phyloP scores from a whole-genome alignment of 1,140 invertebrate species.

The Cylas formicarius region DNA sequence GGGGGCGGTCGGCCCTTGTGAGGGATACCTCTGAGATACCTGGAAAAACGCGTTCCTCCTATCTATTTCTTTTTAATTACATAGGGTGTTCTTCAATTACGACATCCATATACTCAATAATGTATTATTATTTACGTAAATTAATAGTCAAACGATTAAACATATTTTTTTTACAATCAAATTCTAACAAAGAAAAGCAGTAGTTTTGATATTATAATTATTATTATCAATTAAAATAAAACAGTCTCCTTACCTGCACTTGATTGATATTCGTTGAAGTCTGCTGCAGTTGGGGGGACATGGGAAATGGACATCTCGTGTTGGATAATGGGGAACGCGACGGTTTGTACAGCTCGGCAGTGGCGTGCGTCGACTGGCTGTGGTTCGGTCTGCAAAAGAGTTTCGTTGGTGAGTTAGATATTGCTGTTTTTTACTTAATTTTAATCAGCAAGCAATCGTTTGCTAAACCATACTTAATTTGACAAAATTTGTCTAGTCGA shows the following conservation, averaged over 20 bases:
- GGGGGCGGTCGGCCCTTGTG: slow-evolving; percentile 23
- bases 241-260: slow-evolving; percentile 17
- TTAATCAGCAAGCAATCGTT: too few relatives aligned
- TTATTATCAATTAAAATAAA: slow-evolving; percentile 1
- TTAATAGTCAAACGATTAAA: too few relatives aligned
- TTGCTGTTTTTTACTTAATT: too few relatives aligned
- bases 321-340: slow-evolving; percentile 36
- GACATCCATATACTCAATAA: not conserved
- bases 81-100: too few relatives aligned
- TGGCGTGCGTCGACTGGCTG: slow-evolving; percentile 22
- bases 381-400: slow-evolving; percentile 36
- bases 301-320: slow-evolving; percentile 28
- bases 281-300: slow-evolving; percentile 22
- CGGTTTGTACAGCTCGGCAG: slow-evolving; percentile 38
- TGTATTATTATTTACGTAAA: too few relatives aligned
- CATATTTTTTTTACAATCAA: too few relatives aligned
- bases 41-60: too few relatives aligned
- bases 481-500: too few relatives aligned
- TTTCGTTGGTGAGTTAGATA: too few relatives aligned
- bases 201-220: not conserved
- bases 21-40: slow-evolving; percentile 24
- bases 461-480: too few relatives aligned
- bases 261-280: slow-evolving; percentile 21
- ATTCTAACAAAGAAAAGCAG: too few relatives aligned
- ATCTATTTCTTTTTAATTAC: too few relatives aligned